Evolutionary conservation across 2,113 vertebrate genomes (phyloP).

Genomic region (Dissostichus mawsoni): DNA sequence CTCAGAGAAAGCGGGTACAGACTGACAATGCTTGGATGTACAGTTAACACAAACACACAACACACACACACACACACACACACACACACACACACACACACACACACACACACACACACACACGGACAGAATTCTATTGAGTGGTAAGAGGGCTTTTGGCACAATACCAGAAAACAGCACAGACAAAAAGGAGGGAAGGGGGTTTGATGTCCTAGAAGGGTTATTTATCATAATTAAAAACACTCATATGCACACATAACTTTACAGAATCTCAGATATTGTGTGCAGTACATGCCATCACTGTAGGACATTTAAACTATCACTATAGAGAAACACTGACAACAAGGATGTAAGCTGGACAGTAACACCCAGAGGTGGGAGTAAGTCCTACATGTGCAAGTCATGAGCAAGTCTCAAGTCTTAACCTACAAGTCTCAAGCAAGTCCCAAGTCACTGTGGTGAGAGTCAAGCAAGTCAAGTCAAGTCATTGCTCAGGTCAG

Average conservation of each 20-base stretch:
- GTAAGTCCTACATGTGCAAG: no score
- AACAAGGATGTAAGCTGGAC: background rate
- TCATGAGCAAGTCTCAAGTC: no score
- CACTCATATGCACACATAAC: constrained; percentile 6
- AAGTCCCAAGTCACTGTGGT: no score
- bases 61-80: constrained; percentile 7
- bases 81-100: constrained; percentile 12
- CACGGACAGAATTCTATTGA: constrained; percentile 25
- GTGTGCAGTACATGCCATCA: background rate
- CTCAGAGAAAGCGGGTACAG: background rate
- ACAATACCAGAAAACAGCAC: constrained; percentile 33
- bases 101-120: constrained; percentile 19
- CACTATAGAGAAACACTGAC: background rate
- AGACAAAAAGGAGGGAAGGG: background rate
- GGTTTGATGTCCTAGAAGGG: constrained; percentile 33
- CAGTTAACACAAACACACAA: background rate
- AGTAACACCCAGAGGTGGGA: background rate
- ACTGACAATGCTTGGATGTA: background rate
- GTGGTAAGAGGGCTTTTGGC: constrained; percentile 56
- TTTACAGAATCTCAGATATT: constrained; percentile 2
- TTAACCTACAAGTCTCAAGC: no score
- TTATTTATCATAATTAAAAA: constrained; percentile 36
- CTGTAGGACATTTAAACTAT: constrained; percentile 2
- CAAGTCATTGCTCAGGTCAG: no score
- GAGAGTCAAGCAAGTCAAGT: no score